Base-by-base conservation (phyloP, 2,113 vertebrate species). In the Orcinus orca region DNA sequence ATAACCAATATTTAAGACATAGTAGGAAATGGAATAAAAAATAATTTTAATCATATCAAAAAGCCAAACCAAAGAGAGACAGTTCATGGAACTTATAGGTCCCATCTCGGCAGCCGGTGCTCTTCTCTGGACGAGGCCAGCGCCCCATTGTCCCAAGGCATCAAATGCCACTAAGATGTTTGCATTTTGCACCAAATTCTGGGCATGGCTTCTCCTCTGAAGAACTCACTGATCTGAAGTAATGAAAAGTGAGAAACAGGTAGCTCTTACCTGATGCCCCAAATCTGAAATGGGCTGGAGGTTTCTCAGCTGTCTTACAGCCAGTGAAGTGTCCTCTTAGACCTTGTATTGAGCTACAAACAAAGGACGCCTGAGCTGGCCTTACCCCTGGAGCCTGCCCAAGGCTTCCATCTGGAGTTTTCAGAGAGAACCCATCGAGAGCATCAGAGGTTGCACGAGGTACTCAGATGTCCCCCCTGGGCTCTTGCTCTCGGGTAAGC, bases 41-140 rank as follows among this genome's bases (percentile, higher is more conserved):
- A 97, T 88, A 68, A 65, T 50, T 97, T 98, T 98, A 98, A 96
- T 97, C 58, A 71, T 90, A 94, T 90, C 58, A 96, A 97, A 97
- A 95, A 76, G 70, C 80, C 92, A 82, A 87, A 95, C 70, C 90
- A 50, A 67, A 41, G 79, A 92, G 33, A 47, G 91, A 36, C 3
- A 36, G 80, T 36, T 68, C 77, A 58, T 7, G 65, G 88, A 60
- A 74, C 36, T 50, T 25, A 41, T 0, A 53, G 38, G 71, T 29
- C n/a, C 53, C 14, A 13, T 6, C 47, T 44, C 17, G 6, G 93
- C 31, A 47, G 53, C 8, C 0, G 14, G 50, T 4, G 38, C 5
- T 74, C 58, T 18, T 36, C 76, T 31, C 62, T 31, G 25, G 4
- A 0, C 0, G 13, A 36, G 33, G 15, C 84, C 36, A 6, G 55